Evolutionary conservation across 2,113 vertebrate genomes (phyloP), one percentile per base, ranked within the genome.

Genomic region (Pimephales promelas): DNA sequence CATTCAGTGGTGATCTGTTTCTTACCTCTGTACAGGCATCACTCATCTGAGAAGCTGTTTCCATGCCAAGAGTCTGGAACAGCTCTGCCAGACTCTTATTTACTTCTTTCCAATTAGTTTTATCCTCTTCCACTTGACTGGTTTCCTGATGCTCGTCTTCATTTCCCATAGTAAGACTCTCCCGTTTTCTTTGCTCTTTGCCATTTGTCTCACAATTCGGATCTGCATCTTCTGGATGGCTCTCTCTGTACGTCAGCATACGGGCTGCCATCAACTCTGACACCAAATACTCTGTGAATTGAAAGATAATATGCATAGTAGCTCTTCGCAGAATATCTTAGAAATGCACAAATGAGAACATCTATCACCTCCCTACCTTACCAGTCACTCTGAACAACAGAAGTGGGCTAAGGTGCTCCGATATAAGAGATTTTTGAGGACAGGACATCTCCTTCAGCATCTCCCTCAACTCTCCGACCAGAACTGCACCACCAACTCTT

Each of bases 241-340:
- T n/a, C 22, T 92, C 90, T 61, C 83, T 90, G 45, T 86, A 74
- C 40, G 83, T 88, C 34, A 91, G 85, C 26, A 94, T 89, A 28
- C 3, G 83, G 75, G 86, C 92, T 10, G 94, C 92, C 89, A 90
- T 89, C 66, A 95, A 81, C 86, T 95, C 93, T 16, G 92, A 91
- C 20, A 94, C 89, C 28, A 94, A 88, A 87, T 91, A 94, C 73
- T 93, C 94, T 95, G 81, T 14, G 62, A 81, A 72, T n/a, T 47
- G 74, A 66, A 6, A 40, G 14, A 54, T 5, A 52, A 70, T 8
- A 34, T 61, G 20, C 31, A 75, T 28, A 36, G 47, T 3, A 52
- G 43, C 3, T 49, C 45, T 28, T 73, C n/a, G 28, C 2, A 52
- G 45, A 49, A 31, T 52, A 74, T 28, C 6, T 16, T 13, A 31